Evolutionary conservation across 2,113 vertebrate species (phyloP), one percentile per base, ranked within the genome.

Genomic region (Poeciliopsis prolifica): DNA sequence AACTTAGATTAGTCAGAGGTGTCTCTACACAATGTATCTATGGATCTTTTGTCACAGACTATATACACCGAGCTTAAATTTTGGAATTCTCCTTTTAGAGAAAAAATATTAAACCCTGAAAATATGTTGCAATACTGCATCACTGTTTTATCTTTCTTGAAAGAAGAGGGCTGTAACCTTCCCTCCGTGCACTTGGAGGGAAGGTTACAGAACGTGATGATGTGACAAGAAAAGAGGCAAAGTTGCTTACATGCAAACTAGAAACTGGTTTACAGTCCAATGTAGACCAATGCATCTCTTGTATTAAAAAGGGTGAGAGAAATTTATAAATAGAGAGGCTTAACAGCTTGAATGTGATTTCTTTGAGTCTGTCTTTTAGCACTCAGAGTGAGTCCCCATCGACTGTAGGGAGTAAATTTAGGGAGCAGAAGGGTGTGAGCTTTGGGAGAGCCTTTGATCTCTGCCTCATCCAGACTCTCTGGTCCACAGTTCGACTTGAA

Each of bases 401-500:
- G 6, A 65, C 64, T 33, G n/a, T 30, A 63, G 76, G 84, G 72
- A 64, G 31, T 74, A 48, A 64, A 71, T 77, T 68, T 54, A 11
- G 31, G 65, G 70, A 81, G 72, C 61, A 69, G 51, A 70, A 35
- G 76, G 42, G 80, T 26, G 35, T 22, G 68, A 72, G 68, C 67
- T 72, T 30, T 5, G 62, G 65, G 37, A 77, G 62, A 35, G 58
- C 1, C 70, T 91, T 84, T 86, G 76, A 87, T 86, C 81, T 86
- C 33, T 26, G 19, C 42, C 22, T 74, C 61, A 75, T 83, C 67
- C 65, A 65, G 69, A 33, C 82, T 80, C 44, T 78, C 77, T 58
- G 71, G 54, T 87, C 71, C 80, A 61, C 48, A 67, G 80, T 78
- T 80, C 84, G 74, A 80, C 83, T 84, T 86, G 74, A 88, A 78